A percentile compares a stretch with the other conserved stretches of the same genome.
phyloP scores from a whole-genome alignment of 2,797 vertebrate genomes.

The Oreonectes daqikongensis region DNA sequence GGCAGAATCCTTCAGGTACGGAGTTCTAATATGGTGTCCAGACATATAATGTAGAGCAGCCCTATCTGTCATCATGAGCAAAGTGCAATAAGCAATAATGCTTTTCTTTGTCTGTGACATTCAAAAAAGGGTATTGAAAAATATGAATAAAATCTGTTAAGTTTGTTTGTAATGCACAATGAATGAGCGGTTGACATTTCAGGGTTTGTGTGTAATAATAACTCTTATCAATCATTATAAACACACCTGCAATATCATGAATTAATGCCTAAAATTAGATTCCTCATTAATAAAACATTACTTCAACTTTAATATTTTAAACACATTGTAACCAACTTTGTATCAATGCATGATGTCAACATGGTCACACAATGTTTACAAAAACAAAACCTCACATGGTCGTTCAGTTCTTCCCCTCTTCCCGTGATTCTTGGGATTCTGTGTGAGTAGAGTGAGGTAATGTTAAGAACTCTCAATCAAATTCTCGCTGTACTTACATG shows the following conservation, averaged over 20 bases:
- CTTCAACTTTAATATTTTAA: neutral
- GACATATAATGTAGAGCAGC: neutral
- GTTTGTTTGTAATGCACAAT: neutral
- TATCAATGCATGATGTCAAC: neutral
- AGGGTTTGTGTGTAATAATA: neutral
- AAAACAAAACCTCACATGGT: neutral
- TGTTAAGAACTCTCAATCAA: constrained; percentile 32
- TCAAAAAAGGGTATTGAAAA: neutral
- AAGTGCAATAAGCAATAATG: neutral
- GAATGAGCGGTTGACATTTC: neutral
- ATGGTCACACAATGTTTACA: neutral
- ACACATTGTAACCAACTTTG: neutral
- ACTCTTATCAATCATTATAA: neutral
- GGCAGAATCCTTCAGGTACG: neutral
- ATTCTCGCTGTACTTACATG: constrained; percentile 58
- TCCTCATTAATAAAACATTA: too few relatives aligned
- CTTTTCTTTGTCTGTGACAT: neutral
- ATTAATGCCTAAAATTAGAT: too few relatives aligned
- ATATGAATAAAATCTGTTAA: neutral
- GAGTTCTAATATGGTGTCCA: neutral
- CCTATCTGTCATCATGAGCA: neutral
- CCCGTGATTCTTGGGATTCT: neutral
- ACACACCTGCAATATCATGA: neutral
- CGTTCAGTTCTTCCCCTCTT: neutral
- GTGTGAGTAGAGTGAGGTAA: constrained; percentile 49